Evolutionary conservation across 2,113 vertebrate species (phyloP), one percentile per base, ranked within the genome.

Genomic region (Galbula dea): DNA sequence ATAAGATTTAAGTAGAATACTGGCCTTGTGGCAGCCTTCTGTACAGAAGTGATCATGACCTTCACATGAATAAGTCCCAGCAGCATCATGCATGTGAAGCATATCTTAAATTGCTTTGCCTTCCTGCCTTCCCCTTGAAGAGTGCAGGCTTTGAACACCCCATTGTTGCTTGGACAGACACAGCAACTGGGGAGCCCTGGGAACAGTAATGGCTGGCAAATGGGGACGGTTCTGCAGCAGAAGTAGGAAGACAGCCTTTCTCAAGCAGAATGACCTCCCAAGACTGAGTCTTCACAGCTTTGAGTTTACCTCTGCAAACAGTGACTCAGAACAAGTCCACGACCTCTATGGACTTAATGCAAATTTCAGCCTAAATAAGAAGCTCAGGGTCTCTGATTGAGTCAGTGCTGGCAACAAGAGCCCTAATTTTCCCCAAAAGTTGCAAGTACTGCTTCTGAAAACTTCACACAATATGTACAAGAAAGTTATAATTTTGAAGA

Each of bases 1-100:
- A 67, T 74, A 89, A 85, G 87, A 94, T 63, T 92, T 86, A 85
- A 91, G 82, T 45, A 65, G 81, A 90, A 58, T 58, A 85, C 2
- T 66, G 77, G 71, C 34, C 79, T 61, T 52, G 17, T 4, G 17
- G 51, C 52, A 92, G 81, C 32, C 51, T 72, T 93, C 74, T 62
- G 46, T 46, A 85, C 66, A 82, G 39, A 20, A 95, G 71, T 46
- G 88, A 67, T 77, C 82, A 67, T 89, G 82, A 94, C 72, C 67
- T 92, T 83, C 51, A 34, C 20, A 68, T 4, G 69, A 75, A 3
- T 75, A 84, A 89, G 84, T 57, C 27, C 34, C 24, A 59, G 6
- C 3, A 32, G 11, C 5, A 4, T 36, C 89, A 68, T 7, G 12
- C 57, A 21, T 73, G 54, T 52, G 61, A 93, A 72, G 58, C 23